phyloP scores from a whole-genome alignment of 2,113 vertebrate genomes.

The Callopanchax toddi region DNA sequence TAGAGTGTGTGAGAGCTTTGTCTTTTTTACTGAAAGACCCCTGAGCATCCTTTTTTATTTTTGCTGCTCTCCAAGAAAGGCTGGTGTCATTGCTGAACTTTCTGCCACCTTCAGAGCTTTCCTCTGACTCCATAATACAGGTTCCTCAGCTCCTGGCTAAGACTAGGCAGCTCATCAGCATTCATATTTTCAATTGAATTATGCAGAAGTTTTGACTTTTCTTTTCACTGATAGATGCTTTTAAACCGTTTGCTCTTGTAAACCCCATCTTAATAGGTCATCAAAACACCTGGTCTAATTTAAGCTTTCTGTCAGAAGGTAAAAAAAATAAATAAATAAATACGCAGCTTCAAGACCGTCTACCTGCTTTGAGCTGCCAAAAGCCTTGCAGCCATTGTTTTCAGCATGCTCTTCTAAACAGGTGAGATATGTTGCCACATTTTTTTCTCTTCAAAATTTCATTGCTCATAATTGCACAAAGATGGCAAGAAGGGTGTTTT shows the following conservation, averaged over 20 bases:
- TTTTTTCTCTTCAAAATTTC: conserved; percentile 84
- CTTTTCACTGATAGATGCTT: conserved; percentile 74
- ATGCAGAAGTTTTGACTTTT: conserved; percentile 84
- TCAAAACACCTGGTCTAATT: conserved; percentile 81
- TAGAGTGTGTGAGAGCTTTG: conserved; percentile 43
- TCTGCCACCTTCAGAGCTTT: conserved; percentile 44
- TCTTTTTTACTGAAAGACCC: conserved; percentile 61
- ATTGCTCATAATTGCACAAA: conserved; percentile 83
- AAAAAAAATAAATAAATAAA: conserved; percentile 51
- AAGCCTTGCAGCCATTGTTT: conserved; percentile 76
- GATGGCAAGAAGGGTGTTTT: conserved; percentile 76
- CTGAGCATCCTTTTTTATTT: conserved; percentile 54
- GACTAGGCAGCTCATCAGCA: conserved; percentile 85
- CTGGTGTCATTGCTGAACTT: conserved; percentile 45
- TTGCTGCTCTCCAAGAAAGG: conserved; percentile 57
- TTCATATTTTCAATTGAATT: conserved; percentile 87
- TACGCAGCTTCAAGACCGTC: conserved; percentile 76
- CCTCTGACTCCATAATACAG: conserved; percentile 67
- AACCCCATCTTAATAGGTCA: conserved; percentile 67
- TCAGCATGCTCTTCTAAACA: conserved; percentile 82
- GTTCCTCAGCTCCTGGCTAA: conserved; percentile 76
- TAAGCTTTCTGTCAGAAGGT: conserved; percentile 80
- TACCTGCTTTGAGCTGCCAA: conserved; percentile 82
- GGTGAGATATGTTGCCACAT: conserved; percentile 84
- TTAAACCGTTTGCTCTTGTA: conserved; percentile 80